Base-by-base conservation (phyloP, 2,113 vertebrate genomes). In the Chelonoidis abingdonii region DNA sequence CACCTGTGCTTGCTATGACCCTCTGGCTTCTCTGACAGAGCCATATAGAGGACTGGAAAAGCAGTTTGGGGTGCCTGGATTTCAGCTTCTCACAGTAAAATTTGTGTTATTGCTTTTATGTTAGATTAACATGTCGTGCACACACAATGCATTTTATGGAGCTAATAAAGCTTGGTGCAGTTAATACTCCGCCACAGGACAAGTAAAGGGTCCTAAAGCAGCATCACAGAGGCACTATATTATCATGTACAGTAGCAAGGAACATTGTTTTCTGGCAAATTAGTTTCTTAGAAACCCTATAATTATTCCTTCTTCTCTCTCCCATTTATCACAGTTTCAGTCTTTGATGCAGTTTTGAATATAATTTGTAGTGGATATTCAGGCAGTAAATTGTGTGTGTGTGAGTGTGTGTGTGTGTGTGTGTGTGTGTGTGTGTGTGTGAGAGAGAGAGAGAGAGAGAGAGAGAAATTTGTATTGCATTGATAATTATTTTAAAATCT, bases 31-130 rank as follows among this genome's bases (percentile, higher is more conserved):
- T 72, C 35, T 38, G 9, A 72, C 19, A 5, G 10, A 93, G 65
- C 84, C 56, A 80, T 3, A 56, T 5, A 62, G 52, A 0, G 69
- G 62, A 72, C 83, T 89, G 91, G 82, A 95, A 93, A 94, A 95
- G 94, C 83, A 83, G 17, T 89, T 91, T 3, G 10, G 47, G 75
- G 52, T 2, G 5, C 38, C 69, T 75, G 27, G 41, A 3, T 31
- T 0, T 2, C 8, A 4, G 29, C 25, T 54, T 90, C 87, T 84
- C 90, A 92, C 49, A 88, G 83, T 82, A 85, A 88, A 92, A 94
- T 80, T 83, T 16, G 53, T 69, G 1, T n/a, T 86, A 94, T 84
- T 84, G 83, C 94, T 84, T 88, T 97, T 94, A 69, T 87, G 80
- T 81, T 89, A n/a, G 65, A 38, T 85, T 79, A 86, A 90, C 93